Evolutionary conservation across 1,140 invertebrate species (phyloP).

Genomic region (Oncopodura yosiiana): DNA sequence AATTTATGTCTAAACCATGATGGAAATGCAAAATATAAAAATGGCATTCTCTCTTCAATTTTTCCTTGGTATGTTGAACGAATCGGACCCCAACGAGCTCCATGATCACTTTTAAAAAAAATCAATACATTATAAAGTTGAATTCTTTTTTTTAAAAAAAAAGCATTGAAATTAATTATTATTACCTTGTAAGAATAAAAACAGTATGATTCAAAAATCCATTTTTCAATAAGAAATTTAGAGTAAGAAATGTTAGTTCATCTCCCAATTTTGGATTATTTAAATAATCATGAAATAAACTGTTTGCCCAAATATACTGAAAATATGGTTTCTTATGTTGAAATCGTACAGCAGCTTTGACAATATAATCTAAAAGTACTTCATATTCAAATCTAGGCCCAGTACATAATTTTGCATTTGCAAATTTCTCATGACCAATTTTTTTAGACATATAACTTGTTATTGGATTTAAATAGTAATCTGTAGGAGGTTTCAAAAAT

Average conservation of each 20-base stretch:
- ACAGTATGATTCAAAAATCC: conserved; percentile 43
- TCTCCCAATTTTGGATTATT: conserved; percentile 31
- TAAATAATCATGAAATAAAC: conserved; percentile 35
- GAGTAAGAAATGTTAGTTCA: conserved; percentile 33
- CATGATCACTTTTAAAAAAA: conserved; percentile 84
- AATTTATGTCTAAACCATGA: conserved; percentile 23
- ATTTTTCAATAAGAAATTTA: conserved; percentile 10
- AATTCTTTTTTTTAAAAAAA: conserved; percentile 12
- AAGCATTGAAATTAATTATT: background rate
- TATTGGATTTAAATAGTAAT: conserved; percentile 41
- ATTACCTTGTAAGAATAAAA: conserved; percentile 65
- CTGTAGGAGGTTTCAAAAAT: conserved; percentile 39
- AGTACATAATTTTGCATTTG: conserved; percentile 30
- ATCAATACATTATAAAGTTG: conserved; percentile 48
- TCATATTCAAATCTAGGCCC: conserved; percentile 27
- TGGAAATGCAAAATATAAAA: conserved; percentile 28
- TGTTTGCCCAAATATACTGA: conserved; percentile 34
- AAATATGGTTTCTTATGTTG: conserved; percentile 23
- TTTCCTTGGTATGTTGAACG: conserved; percentile 39
- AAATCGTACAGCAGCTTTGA: conserved; percentile 25
- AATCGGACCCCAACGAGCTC: conserved; percentile 73
- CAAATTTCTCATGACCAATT: conserved; percentile 23
- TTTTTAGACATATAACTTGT: conserved; percentile 26
- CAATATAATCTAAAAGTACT: conserved; percentile 30
- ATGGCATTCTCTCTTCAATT: conserved; percentile 34